phyloP scores from a whole-genome alignment of 2,113 vertebrate species.

The Ammodytes marinus region DNA sequence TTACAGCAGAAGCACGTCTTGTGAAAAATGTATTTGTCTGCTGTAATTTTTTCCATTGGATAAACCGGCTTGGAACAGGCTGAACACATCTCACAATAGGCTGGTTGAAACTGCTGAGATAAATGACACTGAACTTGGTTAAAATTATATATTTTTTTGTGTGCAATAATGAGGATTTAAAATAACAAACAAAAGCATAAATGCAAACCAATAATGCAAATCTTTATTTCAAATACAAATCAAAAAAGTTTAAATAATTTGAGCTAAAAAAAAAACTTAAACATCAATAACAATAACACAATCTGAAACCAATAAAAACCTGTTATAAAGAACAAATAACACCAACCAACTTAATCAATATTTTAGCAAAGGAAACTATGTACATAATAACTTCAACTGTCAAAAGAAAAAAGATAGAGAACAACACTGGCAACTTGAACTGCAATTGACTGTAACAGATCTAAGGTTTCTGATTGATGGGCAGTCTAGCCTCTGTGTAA shows the following conservation, averaged over 20 bases:
- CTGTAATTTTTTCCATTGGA: conserved; percentile 83
- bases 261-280: conserved; percentile 13
- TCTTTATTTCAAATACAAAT: conserved; percentile 23
- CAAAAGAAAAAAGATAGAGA: neutral
- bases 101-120: conserved; percentile 80
- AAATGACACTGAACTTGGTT: conserved; percentile 32
- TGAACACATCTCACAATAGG: conserved; percentile 82
- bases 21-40: conserved; percentile 85
- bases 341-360: neutral
- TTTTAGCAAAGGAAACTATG: neutral
- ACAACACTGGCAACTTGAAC: conserved; percentile 7
- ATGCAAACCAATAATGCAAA: conserved; percentile 3
- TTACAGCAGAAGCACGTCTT: conserved; percentile 89
- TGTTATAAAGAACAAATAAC: neutral
- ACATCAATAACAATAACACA: neutral
- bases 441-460: neutral
- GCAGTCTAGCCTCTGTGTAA: conserved; percentile 82
- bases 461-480: conserved; percentile 67
- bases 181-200: neutral
- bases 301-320: neutral
- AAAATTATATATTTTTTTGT: neutral
- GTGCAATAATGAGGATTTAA: neutral
- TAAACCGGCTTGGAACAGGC: conserved; percentile 86
- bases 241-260: neutral
- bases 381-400: conserved; percentile 16